Percentiles rank a stretch among this genome's conserved stretches.
Evolutionary conservation across 2,888 invertebrate species (phyloP).

Genomic region (Ligdia adustata): DNA sequence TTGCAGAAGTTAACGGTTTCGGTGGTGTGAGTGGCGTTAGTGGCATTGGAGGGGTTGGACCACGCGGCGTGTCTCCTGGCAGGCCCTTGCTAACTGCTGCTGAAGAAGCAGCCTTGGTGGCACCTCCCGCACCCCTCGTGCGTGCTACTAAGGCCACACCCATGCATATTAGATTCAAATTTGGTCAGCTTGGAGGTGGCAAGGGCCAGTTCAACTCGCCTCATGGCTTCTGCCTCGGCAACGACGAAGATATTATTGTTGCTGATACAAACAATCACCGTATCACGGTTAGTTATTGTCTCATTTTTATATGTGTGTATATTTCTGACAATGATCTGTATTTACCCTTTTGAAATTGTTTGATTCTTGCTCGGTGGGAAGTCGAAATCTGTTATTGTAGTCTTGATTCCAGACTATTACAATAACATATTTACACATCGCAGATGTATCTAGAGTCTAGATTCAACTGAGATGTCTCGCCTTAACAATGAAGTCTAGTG

Average conservation of each 20-base stretch:
- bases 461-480: no score
- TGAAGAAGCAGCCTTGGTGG: slow-evolving; percentile 73
- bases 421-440: no score
- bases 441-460: no score
- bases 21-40: slow-evolving; percentile 69
- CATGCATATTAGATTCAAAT: slow-evolving; percentile 96
- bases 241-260: slow-evolving; percentile 97
- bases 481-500: neutral
- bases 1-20: slow-evolving; percentile 78
- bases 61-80: slow-evolving; percentile 81
- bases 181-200: slow-evolving; percentile 96
- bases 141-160: slow-evolving; percentile 90
- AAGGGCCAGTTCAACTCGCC: slow-evolving; percentile 98
- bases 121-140: slow-evolving; percentile 80
- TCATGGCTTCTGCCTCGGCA: slow-evolving; percentile 97
- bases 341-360: no score
- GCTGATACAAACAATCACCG: slow-evolving; percentile 99
- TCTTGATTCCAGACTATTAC: no score
- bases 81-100: slow-evolving; percentile 71
- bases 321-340: no score
- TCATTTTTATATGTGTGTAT: no score
- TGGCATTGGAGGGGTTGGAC: slow-evolving; percentile 77
- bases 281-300: slow-evolving; percentile 87
- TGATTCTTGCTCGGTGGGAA: no score
- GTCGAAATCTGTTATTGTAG: no score